Base-by-base conservation (phyloP, 2,797 vertebrate genomes). In the Monodelphis domestica region DNA sequence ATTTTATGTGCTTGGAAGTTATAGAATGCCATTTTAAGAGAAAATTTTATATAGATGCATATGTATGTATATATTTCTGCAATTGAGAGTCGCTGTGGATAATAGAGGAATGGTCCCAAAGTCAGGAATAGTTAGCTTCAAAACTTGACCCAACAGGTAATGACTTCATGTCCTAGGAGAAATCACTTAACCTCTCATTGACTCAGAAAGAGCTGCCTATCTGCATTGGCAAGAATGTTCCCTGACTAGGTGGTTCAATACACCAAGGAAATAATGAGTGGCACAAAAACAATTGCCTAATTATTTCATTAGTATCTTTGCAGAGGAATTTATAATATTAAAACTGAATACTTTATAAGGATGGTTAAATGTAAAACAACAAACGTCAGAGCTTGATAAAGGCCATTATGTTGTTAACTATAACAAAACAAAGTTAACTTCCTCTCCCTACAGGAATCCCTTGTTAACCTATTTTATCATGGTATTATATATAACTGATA, bases 1-100 rank as follows among this genome's bases (percentile, higher is more conserved):
- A 24, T 45, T 94, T 53, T 93, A 93, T 95, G 94, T 93, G 94
- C 92, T 95, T 94, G 50, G 89, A 95, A 96, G 88, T 9, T 59
- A 90, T 90, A 88, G 94, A 91, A 84, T 89, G 91, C 26, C 90
- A 24, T 90, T 89, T 6, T 52, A 2, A 78, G 53, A 95, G 87
- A 91, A 21, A 2, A n/a, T n/a, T n/a, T n/a, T n/a, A n/a, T n/a
- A n/a, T 91, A 84, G 87, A n/a, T n/a, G n/a, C n/a, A n/a, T n/a
- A n/a, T n/a, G n/a, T 38, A 5, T 70, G 21, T 78, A 33, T 59
- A 38, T 21, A 24, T 10, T 15, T 78, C 59, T 70, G 1, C 1
- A 45, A 45, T 45, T 78, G 70, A 78, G n/a, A 78, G 70, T 21
- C 21, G 45, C 38, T 78, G 7, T 45, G 7, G 70, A 70, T 38